Evolutionary conservation across 2,113 vertebrate genomes (phyloP).

Genomic region (Phocoena phocoena): DNA sequence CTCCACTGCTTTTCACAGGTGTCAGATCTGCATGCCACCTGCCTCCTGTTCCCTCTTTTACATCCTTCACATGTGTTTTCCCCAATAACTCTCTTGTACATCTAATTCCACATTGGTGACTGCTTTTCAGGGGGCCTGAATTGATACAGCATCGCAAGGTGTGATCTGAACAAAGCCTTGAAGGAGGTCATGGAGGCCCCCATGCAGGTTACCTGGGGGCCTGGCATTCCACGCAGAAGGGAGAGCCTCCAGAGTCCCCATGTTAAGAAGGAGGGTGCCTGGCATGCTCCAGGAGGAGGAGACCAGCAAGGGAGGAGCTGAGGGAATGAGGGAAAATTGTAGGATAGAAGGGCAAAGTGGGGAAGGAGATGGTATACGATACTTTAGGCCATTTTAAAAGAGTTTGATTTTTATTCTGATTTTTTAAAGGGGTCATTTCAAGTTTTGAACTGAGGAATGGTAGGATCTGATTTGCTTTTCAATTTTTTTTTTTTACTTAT

Average conservation of each 20-base stretch:
- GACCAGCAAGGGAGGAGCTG: too few relatives aligned
- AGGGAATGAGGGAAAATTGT: neutral
- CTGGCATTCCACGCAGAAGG: neutral
- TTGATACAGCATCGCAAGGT: neutral
- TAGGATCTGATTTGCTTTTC: neutral
- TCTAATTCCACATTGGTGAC: neutral
- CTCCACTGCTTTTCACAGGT: neutral
- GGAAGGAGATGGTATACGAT: neutral
- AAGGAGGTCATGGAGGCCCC: too few relatives aligned
- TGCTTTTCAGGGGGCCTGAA: neutral
- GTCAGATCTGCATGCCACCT: neutral
- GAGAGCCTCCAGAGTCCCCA: too few relatives aligned
- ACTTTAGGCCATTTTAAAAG: neutral
- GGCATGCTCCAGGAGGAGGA: neutral
- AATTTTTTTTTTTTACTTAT: rapidly evolving
- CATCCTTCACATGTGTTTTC: too few relatives aligned
- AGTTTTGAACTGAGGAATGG: neutral
- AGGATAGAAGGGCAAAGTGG: neutral
- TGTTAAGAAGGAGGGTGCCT: neutral
- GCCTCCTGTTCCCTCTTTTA: neutral
- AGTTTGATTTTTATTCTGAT: neutral
- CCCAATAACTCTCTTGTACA: neutral
- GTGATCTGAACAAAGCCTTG: neutral
- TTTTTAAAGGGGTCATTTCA: neutral
- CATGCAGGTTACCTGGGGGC: too few relatives aligned